A percentile compares a stretch with the other conserved stretches of the same genome.
Conservation (phyloP, 37 sponge, comb jelly and placozoan species). For the Spongilla lacustris region DNA sequence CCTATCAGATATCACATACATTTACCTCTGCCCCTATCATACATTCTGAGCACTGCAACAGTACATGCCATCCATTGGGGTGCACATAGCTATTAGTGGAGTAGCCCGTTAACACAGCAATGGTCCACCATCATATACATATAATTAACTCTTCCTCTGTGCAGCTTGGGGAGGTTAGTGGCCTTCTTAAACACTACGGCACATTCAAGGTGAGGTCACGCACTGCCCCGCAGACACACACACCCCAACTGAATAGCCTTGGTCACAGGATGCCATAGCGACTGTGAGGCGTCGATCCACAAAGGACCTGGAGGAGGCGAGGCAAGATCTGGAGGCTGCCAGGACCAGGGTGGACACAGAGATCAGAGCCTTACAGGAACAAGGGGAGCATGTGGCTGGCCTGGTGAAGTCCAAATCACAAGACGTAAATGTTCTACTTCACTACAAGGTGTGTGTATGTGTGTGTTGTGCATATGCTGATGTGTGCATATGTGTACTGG, state of each 20-base stretch:
- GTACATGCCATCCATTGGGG: no score
- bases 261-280: constrained; percentile 35
- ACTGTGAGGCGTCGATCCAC: constrained; percentile 21
- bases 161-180: constrained; percentile 34
- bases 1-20: no score
- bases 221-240: not conserved
- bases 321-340: constrained; percentile 13
- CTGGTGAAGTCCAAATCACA: not conserved
- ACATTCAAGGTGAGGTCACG: constrained; percentile 56
- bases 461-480: no score
- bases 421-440: constrained; percentile 22
- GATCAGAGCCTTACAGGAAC: not conserved
- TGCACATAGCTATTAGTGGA: no score
- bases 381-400: not conserved
- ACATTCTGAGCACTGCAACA: no score
- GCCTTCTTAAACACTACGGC: constrained; percentile 39
- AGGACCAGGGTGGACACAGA: not conserved
- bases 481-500: constrained; percentile 7
- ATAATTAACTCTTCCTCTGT: not conserved
- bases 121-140: not conserved
- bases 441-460: constrained; percentile 26
- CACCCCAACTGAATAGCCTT: not conserved
- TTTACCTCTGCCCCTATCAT: no score
- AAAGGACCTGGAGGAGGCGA: not conserved
- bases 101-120: no score